Conservation (phyloP, 1,140 invertebrate species). For the Archegozetes longisetosus region DNA sequence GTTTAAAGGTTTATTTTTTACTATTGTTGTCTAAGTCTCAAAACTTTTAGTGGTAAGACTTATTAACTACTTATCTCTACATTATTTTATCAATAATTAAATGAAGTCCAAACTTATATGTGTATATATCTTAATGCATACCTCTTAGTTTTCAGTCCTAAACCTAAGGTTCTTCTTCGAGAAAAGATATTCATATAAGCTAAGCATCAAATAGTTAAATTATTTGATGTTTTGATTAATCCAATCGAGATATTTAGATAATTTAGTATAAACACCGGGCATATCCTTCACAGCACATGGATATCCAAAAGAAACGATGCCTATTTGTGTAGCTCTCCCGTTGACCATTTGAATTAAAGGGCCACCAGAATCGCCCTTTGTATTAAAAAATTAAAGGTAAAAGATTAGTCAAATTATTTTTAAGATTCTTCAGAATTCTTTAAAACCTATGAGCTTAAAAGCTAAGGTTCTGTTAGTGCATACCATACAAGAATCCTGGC, state of each 20-base stretch:
- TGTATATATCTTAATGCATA: too few relatives aligned
- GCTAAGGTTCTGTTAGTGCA: background rate
- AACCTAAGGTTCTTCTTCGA: too few relatives aligned
- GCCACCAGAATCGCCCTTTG: slow-evolving; percentile 54
- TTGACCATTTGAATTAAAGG: slow-evolving; percentile 35
- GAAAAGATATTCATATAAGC: too few relatives aligned
- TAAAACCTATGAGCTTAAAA: background rate
- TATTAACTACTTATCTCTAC: too few relatives aligned
- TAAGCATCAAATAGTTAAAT: too few relatives aligned
- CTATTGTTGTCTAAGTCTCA: too few relatives aligned
- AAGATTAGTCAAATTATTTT: background rate
- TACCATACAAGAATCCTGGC: slow-evolving; percentile 6
- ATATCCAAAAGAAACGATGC: slow-evolving; percentile 44
- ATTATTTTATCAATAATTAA: too few relatives aligned
- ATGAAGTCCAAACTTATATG: too few relatives aligned
- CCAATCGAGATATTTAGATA: slow-evolving; percentile 17
- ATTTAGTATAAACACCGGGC: slow-evolving; percentile 38
- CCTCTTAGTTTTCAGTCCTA: too few relatives aligned
- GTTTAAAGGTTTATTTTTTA: too few relatives aligned
- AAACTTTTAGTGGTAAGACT: too few relatives aligned
- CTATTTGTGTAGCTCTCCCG: slow-evolving; percentile 38
- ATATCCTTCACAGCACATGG: slow-evolving; percentile 47
- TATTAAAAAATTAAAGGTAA: background rate
- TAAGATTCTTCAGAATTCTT: background rate
- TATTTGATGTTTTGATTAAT: slow-evolving; percentile 13